These are phyloP conservation scores for Amiota communis DNA, from an alignment of 2,888 invertebrate genomes.

Conservation along the genomic window DNA sequence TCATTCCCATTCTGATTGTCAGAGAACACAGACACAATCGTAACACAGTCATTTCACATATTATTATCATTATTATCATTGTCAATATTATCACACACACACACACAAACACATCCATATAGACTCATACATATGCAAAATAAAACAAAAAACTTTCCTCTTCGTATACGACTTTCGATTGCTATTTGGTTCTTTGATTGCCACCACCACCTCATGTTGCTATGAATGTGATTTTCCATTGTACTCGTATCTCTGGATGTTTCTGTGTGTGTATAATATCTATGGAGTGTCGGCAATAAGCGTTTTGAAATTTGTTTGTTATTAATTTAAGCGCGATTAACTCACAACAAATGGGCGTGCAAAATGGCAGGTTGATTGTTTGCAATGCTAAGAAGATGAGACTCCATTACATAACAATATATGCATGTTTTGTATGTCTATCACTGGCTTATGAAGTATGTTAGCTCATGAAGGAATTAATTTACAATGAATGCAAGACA, in stretches of 20 bases:
- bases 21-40: constrained; percentile 4
- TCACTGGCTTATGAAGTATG: too few relatives aligned
- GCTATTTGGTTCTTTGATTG: too few relatives aligned
- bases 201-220: too few relatives aligned
- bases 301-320: constrained; percentile 8
- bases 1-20: background rate
- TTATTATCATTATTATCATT: constrained; percentile 21
- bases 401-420: too few relatives aligned
- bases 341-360: background rate
- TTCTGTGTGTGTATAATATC: too few relatives aligned
- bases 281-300: background rate
- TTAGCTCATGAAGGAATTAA: too few relatives aligned
- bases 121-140: constrained; percentile 8
- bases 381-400: background rate
- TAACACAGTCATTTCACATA: constrained; percentile 1
- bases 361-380: background rate
- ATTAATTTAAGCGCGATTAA: constrained; percentile 21
- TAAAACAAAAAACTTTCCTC: background rate
- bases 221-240: too few relatives aligned
- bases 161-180: background rate
- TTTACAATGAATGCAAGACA: too few relatives aligned
- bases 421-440: too few relatives aligned
- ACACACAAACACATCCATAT: background rate
- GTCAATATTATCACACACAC: constrained; percentile 18
- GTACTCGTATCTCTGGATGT: too few relatives aligned